phyloP scores from a whole-genome alignment of 2,113 vertebrate genomes.

The Boulengeromyrus knoepffleri region DNA sequence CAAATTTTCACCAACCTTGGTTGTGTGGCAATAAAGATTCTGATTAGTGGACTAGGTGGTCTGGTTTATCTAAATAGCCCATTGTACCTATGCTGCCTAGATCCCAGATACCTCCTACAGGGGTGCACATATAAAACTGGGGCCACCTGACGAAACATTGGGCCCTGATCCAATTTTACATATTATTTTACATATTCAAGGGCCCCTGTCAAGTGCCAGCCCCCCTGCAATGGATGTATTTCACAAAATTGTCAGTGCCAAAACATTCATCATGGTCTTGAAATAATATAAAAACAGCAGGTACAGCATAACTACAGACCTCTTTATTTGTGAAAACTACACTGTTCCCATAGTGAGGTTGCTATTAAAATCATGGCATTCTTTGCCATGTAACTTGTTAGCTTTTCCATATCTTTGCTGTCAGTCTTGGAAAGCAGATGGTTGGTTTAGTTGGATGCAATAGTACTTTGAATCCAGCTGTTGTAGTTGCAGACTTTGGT shows the following conservation, averaged over 20 bases:
- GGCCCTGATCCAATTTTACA: not conserved
- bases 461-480: slow-evolving; percentile 60
- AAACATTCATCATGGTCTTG: not conserved
- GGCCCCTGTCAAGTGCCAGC: not conserved
- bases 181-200: not conserved
- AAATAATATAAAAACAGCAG: not conserved
- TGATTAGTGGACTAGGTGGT: not conserved
- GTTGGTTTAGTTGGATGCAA: slow-evolving; percentile 36
- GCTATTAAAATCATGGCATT: not conserved
- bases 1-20: not conserved
- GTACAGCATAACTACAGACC: not conserved
- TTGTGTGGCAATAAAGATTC: not conserved
- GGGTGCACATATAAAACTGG: not conserved
- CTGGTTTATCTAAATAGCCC: not conserved
- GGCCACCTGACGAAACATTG: not conserved
- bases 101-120: not conserved
- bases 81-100: not conserved
- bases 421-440: not conserved
- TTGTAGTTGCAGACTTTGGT: slow-evolving; percentile 70
- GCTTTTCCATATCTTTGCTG: not conserved
- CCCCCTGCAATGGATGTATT: not conserved
- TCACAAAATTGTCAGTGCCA: not conserved
- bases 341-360: not conserved
- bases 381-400: not conserved
- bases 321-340: not conserved